Percentiles rank a stretch among this genome's conserved stretches.
Conservation (phyloP, 1,140 invertebrate genomes). For the Cyrtorhinus lividipennis region DNA sequence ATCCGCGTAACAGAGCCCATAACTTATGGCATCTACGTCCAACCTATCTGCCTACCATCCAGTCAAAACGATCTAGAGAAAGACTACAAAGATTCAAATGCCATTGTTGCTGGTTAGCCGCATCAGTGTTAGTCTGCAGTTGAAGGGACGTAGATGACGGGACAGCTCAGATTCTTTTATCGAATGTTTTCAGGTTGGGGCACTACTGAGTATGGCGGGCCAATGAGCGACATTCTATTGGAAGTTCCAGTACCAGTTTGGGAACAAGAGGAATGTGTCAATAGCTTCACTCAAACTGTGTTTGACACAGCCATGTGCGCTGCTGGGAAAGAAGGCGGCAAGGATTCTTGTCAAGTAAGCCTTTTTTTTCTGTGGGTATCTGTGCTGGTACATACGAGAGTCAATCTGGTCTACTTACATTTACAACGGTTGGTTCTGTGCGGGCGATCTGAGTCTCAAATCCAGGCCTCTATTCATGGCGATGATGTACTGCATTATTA, state of each 20-base stretch:
- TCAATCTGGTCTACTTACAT: too few relatives aligned
- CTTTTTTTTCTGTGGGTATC: not conserved
- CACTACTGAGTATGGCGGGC: conserved; percentile 43
- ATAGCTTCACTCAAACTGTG: conserved; percentile 44
- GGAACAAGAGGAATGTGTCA: conserved; percentile 49
- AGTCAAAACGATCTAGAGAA: conserved; percentile 27
- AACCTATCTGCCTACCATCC: conserved; percentile 56
- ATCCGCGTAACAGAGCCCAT: conserved; percentile 50
- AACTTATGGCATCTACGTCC: conserved; percentile 37
- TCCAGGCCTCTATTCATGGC: too few relatives aligned
- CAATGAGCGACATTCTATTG: conserved; percentile 49
- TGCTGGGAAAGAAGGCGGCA: conserved; percentile 49
- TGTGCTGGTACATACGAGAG: too few relatives aligned
- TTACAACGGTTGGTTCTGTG: too few relatives aligned
- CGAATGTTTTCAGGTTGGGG: conserved; percentile 51
- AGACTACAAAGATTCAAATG: conserved; percentile 7
- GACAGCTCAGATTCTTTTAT: too few relatives aligned
- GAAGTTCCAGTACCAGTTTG: conserved; percentile 68
- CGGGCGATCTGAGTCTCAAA: too few relatives aligned
- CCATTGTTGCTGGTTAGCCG: conserved; percentile 24
- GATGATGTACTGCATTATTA: too few relatives aligned
- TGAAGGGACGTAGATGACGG: too few relatives aligned
- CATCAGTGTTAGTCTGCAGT: too few relatives aligned
- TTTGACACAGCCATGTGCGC: conserved; percentile 54
- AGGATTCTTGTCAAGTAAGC: conserved; percentile 62